Base-by-base conservation (phyloP, 2,113 vertebrate species). In the Pica pica region DNA sequence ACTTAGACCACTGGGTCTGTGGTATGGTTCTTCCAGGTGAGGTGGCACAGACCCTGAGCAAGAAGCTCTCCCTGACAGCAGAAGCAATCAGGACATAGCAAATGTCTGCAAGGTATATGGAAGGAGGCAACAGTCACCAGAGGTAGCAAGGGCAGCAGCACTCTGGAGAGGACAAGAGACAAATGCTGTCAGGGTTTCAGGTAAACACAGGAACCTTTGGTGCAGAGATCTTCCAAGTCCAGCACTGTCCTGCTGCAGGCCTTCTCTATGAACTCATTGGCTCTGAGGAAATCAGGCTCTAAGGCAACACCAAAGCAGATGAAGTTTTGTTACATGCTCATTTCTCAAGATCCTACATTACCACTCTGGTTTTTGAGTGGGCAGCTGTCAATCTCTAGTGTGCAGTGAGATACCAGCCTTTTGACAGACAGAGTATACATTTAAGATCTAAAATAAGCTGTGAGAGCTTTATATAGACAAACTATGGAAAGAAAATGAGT, bases 351-450 rank as follows among this genome's bases (percentile, higher is more conserved):
- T 88, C 49, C 69, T 63, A 60, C 83, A 75, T 94, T 81, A 90
- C 35, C 89, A 67, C 42, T 83, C 52, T 79, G 41, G 14, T 41
- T 92, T 90, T 59, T 83, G 86, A 96, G 95, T 95, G 86, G 94
- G 94, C 92, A 90, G 95, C 61, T 73, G 68, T 93, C 92, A 96
- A 92, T 94, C 90, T 81, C 83, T 77, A 42, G 26, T n/a, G 75
- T 37, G 68, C 60, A 87, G 56, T 24, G 57, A 92, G 88, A 90
- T 89, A 84, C 24, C 83, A 95, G 90, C 31, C 69, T 93, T 96
- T 90, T 95, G 92, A 97, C 68, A 96, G 94, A 95, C 94, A 94
- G 52, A 93, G 83, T 92, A 87, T 93, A 95, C 47, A 90, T 63
- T 95, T 88, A 86, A 87, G 57, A 57, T 46, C 85, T 92, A 92